These are phyloP conservation scores for Drosophila macrospina DNA, from an alignment of 2,888 invertebrate species.

Conservation along the genomic window DNA sequence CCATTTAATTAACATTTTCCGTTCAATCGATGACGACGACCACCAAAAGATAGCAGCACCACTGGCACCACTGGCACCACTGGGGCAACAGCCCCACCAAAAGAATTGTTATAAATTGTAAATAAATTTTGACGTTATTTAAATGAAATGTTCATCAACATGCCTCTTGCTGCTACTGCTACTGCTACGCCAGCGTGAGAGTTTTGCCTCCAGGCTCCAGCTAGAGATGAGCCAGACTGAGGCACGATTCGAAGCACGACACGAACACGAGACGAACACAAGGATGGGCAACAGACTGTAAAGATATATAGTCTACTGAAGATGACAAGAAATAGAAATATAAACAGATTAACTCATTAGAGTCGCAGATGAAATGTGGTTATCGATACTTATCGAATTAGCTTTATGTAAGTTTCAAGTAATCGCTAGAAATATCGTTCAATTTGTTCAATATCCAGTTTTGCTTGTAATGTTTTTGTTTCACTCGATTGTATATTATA, in stretches of 20 bases:
- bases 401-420: too few relatives aligned
- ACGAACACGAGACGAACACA: background rate
- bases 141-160: constrained; percentile 61
- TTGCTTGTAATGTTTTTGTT: too few relatives aligned
- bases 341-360: background rate
- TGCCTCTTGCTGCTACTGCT: constrained; percentile 19
- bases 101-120: constrained; percentile 79
- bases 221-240: constrained; percentile 23
- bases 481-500: too few relatives aligned
- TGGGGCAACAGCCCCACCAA: constrained; percentile 19
- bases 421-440: too few relatives aligned
- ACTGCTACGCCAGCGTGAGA: constrained; percentile 57
- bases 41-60: constrained; percentile 72
- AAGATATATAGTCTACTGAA: background rate
- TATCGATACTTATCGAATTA: background rate
- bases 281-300: background rate
- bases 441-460: too few relatives aligned
- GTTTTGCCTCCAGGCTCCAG: constrained; percentile 23
- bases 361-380: too few relatives aligned
- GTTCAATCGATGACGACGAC: constrained; percentile 53
- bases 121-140: constrained; percentile 72
- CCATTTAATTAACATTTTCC: constrained; percentile 80
- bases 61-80: constrained; percentile 11
- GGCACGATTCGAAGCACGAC: background rate
- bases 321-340: background rate